A percentile compares a stretch with the other conserved stretches of the same genome.
Conservation (phyloP, 2,888 invertebrate species). For the Panzeria rudis region DNA sequence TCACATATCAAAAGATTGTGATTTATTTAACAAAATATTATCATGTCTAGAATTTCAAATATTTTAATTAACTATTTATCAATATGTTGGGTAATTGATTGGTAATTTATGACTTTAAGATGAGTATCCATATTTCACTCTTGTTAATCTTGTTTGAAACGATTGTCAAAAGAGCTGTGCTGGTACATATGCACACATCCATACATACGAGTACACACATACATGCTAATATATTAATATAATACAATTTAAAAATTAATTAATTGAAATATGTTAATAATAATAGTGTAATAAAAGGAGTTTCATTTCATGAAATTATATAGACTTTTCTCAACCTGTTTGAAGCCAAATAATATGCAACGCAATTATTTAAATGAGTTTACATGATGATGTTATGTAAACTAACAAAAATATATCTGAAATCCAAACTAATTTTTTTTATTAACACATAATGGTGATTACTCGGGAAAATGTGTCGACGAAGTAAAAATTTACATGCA, state of each 20-base stretch:
- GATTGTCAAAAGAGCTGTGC: background rate
- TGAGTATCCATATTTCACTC: background rate
- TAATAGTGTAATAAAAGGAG: too few species aligned
- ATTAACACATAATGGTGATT: too few species aligned
- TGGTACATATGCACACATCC: background rate
- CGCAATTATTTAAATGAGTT: too few species aligned
- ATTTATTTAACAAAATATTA: background rate
- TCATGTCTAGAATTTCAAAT: background rate
- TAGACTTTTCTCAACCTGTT: too few species aligned
- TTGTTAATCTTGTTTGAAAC: background rate
- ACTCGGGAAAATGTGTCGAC: too few species aligned
- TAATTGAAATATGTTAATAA: too few species aligned
- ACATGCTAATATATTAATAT: background rate
- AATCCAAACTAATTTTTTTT: too few species aligned
- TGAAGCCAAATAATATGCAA: too few species aligned
- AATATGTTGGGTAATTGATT: background rate
- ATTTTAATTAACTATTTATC: background rate
- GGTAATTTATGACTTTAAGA: constrained; percentile 3
- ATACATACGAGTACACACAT: background rate
- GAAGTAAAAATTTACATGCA: background rate
- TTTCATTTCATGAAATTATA: too few species aligned
- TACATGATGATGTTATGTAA: too few species aligned
- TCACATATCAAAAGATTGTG: background rate
- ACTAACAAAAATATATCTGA: too few species aligned
- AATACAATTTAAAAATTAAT: background rate